Base-by-base conservation (phyloP, 2,888 invertebrate genomes). In the Ochropleura leucogaster region DNA sequence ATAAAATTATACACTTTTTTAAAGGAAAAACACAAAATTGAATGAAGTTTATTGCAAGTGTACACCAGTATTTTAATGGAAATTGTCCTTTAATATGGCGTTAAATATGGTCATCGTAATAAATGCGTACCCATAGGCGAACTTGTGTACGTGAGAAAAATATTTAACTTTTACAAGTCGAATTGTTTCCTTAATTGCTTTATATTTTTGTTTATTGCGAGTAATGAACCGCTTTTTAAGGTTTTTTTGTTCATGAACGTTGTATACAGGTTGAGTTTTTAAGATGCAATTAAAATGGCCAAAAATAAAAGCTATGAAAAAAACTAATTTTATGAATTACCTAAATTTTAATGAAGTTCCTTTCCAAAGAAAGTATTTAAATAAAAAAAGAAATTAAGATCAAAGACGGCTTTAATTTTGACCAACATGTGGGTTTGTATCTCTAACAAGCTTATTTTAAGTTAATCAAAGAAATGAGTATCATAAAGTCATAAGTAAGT, bases 111-210 rank as follows among this genome's bases (percentile, higher is more conserved):
- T 67, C 40, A 68, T 47, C 18, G 49, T 67, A 20, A 67, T 59
- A 63, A 74, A 66, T 70, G 44, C 42, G 20, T 55, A 46, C 49
- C n/a, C n/a, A 40, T 20, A 70, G 20, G 66, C 14, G n/a, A 47
- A 72, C 16, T 18, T 64, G 44, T 47, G 65, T 69, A 78, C 81
- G 86, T 81, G 84, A 86, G 74, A 71, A 42, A 69, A 78, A 67
- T 81, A 76, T 60, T 68, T 53, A 73, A 55, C 64, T 73, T 69
- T 77, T 68, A 66, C 62, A 64, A 80, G 59, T 62, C 10, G 57
- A 72, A 74, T 86, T 88, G 84, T 89, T 87, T 83, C 67, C 82
- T 76, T 83, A 85, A 82, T 82, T 72, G 77, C 86, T 81, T 89
- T 86, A 83, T 80, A 79, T 88, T 86, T 85, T 44, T 62, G 44